Base-by-base conservation (phyloP, 2,113 vertebrate species). In the Tachuris rubrigastra region DNA sequence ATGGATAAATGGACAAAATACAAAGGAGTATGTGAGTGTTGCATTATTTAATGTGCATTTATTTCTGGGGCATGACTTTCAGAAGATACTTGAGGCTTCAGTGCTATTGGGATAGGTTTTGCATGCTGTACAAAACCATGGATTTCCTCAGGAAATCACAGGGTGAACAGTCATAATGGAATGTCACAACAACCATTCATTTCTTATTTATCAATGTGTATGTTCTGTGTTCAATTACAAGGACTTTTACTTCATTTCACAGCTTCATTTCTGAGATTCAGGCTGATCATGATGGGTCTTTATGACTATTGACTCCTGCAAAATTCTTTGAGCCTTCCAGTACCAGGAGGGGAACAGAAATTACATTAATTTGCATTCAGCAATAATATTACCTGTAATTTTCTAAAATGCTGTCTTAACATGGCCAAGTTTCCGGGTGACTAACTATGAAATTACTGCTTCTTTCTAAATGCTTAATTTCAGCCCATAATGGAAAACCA, bases 391-490 rank as follows among this genome's bases (percentile, higher is more conserved):
- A 93, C 78, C 53, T 96, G 35, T 81, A 95, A 92, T 87, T 96
- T 97, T 95, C 95, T 92, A 93, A 94, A 95, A 91, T 84, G 59
- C 80, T 94, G 31, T 85, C 96, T 91, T 84, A 97, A 96, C 84
- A 92, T 74, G 92, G 27, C 47, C 27, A 46, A 80, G 53, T 59
- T 97, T 95, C 93, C 97, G 88, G 30, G 69, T 96, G 73, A 80
- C 79, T 98, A 92, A 69, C 72, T 89, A 91, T 96, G 90, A 98
- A 98, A 97, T 96, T 95, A 92, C 95, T 85, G 55, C 65, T 93
- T 79, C 79, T 96, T 97, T 94, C 74, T 92, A 96, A 95, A 80
- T 95, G 37, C 87, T 97, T 97, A 96, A 98, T 97, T 98, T 98
- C 86, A 96, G 55, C 42, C 68, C 78, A 49, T 97, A 97, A 92